These are phyloP conservation scores for Elymnias hypermnestra DNA, from an alignment of 1,140 invertebrate species.

Conservation along the genomic window DNA sequence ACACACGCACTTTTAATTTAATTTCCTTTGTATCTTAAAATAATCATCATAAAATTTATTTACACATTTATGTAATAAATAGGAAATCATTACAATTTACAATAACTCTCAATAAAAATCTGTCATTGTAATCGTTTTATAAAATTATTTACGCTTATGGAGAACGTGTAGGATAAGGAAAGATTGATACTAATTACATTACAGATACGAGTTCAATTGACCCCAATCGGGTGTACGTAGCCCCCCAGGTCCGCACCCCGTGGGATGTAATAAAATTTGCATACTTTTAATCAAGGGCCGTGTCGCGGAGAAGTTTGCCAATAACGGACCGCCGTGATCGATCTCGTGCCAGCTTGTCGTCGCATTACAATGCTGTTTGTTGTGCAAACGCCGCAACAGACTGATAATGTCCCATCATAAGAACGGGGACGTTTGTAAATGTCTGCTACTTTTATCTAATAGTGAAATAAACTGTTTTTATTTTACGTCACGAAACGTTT, in stretches of 20 bases:
- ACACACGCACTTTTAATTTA: too few relatives aligned
- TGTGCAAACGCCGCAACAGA: slow-evolving; percentile 32
- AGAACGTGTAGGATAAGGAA: slow-evolving; percentile 21
- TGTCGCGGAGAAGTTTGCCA: slow-evolving; percentile 77
- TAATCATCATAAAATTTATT: too few relatives aligned
- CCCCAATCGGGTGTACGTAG: slow-evolving; percentile 45
- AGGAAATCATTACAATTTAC: too few relatives aligned
- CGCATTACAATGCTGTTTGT: slow-evolving; percentile 58
- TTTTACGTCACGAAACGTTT: too few relatives aligned
- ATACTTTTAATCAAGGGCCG: slow-evolving; percentile 77
- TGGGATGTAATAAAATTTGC: slow-evolving; percentile 77
- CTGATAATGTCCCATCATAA: slow-evolving; percentile 31
- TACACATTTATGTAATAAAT: too few relatives aligned
- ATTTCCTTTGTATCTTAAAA: too few relatives aligned
- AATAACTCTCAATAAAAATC: too few relatives aligned
- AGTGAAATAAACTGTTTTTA: too few relatives aligned
- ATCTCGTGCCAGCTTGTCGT: slow-evolving; percentile 58
- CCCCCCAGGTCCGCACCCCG: slow-evolving; percentile 45
- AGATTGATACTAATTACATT: slow-evolving; percentile 46
- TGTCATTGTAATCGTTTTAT: background rate
- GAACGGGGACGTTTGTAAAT: background rate
- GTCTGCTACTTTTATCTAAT: too few relatives aligned
- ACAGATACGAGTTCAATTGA: slow-evolving; percentile 51
- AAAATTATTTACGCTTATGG: slow-evolving; percentile 1
- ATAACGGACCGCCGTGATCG: slow-evolving; percentile 71